Base-by-base conservation (phyloP, 1,140 invertebrate species). In the Drosophila mauritiana region DNA sequence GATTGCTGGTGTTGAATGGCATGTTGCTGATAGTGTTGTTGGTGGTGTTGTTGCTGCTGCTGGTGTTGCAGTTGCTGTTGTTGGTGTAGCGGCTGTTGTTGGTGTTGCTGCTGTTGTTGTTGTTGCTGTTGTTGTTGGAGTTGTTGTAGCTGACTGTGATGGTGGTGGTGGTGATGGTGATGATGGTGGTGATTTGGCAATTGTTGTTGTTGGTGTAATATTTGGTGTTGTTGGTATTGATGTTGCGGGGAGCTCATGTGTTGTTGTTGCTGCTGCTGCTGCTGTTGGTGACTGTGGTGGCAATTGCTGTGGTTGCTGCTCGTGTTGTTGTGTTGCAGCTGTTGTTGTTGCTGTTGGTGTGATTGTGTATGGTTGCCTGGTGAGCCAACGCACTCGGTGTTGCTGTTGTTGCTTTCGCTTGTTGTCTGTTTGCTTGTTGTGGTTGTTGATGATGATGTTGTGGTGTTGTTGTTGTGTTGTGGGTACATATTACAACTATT, bases 401-500 rank as follows among this genome's bases (percentile, higher is more conserved):
- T 72, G 52, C 72, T 63, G 73, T 75, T 77, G 81, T 76, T 76
- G 78, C 61, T 78, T 89, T 88, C 75, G 77, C 67, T 75, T 64
- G 63, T 75, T 67, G 54, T 78, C 64, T 73, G 89, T 79, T 78
- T 64, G 77, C 72, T 83, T 77, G 76, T 65, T 81, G 76, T 61
- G 90, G 78, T 68, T 37, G 70, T 56, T 93, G 83, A 54, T 92
- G 91, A 62, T 78, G 76, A 46, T 83, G 64, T 45, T 57, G 91
- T 92, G 51, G 42, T 92, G 80, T 57, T 92, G 73, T 91, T 89
- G 86, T 72, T 93, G 93, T 91, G 94, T 94, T 85, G 77, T 80
- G 91, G 92, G 95, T 94, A 95, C 95, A 77, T 95, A 53, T 95
- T 94, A 81, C 93, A 94, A 91, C 94, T 94, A 92, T 94, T 93